Evolutionary conservation across 2,888 invertebrate genomes (phyloP).

Genomic region (Acleris laterana): DNA sequence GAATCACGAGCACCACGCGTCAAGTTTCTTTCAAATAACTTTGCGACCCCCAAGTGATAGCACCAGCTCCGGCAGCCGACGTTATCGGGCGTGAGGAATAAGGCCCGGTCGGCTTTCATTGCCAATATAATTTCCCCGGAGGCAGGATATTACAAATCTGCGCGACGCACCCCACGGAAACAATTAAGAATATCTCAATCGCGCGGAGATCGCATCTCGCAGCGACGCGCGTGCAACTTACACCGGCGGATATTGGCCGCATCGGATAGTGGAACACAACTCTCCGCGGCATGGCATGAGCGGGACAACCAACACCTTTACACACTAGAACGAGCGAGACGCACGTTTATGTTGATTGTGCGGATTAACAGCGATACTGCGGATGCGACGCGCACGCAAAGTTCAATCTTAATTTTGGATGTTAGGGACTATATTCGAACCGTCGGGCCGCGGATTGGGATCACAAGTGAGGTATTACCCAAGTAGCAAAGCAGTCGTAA

Average conservation of each 20-base stretch:
- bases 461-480: conserved; percentile 36
- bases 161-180: neutral
- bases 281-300: neutral
- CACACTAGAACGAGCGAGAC: neutral
- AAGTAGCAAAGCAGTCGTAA: too few species aligned
- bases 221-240: neutral
- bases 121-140: too few species aligned
- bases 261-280: conserved; percentile 13
- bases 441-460: neutral
- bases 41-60: too few species aligned
- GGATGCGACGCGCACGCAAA: neutral
- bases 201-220: neutral
- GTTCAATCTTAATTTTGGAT: neutral
- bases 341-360: conserved; percentile 30
- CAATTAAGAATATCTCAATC: neutral
- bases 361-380: conserved; percentile 31
- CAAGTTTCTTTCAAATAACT: too few species aligned
- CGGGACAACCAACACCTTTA: neutral
- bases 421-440: conserved; percentile 7
- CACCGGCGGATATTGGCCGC: conserved; percentile 1
- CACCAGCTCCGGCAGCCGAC: too few species aligned
- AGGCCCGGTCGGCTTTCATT: too few species aligned
- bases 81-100: too few species aligned
- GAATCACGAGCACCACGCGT: too few species aligned
- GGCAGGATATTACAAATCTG: too few species aligned